Base-by-base conservation (phyloP, 2,888 invertebrate genomes). In the Meliscaeva auricollis region DNA sequence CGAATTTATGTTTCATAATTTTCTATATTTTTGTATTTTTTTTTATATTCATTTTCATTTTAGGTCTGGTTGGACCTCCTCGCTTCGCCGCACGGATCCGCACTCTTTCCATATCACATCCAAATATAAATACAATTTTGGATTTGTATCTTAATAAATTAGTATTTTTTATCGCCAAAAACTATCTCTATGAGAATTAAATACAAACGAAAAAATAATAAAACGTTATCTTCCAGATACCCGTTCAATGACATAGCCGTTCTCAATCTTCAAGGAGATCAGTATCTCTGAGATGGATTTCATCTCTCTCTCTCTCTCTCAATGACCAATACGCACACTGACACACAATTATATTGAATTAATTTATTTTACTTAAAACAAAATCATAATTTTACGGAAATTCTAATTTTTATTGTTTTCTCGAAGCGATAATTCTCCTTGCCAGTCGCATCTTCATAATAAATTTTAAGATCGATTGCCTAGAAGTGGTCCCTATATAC, bases 1-100 rank as follows among this genome's bases (percentile, higher is more conserved):
- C 46, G 15, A 84, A 84, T 84, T 84, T 84, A 84, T 84, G 70
- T 79, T 84, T 84, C 70, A 84, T 84, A 84, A 75, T 84, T 84
- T 41, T 46, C 22, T 20, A 68, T 50, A 35, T 32, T 15, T n/a
- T 26, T 46, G 74, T 68, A 32, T 60, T 30, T 48, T 66, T 69
- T 76, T 62, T 62, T 44, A 70, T 76, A 50, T 80, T 70, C 64
- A 54, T 77, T 60, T 58, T 66, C 77, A 77, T 82, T 41, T 35
- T 78, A 72, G 70, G 8, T 35, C 32, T 60, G 66, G 68, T 30
- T 58, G 30, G 62, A 56, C 64, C 56, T 46, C 50, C 46, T 7
- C 9, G 7, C 32, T n/a, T n/a, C 26, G 4, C 4, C 26, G 4
- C 26, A 26, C 26, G 30, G 30, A 54, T 38, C 17, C n/a, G n/a